Base-by-base conservation (phyloP, 1,140 invertebrate species). In the Brachionus asplanchnoidis region DNA sequence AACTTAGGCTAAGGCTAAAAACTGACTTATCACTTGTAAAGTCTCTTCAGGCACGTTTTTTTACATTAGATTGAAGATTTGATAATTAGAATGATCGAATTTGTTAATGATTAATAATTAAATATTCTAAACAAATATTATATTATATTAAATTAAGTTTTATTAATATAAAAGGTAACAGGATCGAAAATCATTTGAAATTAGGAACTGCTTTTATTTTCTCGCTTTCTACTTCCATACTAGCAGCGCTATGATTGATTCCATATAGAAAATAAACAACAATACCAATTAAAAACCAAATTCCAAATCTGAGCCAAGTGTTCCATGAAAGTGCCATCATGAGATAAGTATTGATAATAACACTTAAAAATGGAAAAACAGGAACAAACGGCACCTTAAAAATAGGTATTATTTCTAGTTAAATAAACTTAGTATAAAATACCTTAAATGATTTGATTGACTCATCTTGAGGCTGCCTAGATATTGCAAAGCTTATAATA, bases 311-410 rank as follows among this genome's bases (percentile, higher is more conserved):
- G 65, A 95, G 92, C 95, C 95, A 97, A 1, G 95, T 96, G 85
- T 93, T 91, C 36, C 91, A 88, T 87, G 94, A 93, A 78, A 97
- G 90, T 89, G 95, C 94, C 86, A 95, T 91, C 94, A 97, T 97
- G 28, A 97, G 91, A 88, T 95, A 94, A 50, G 95, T 88, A 89
- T 97, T 97, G 85, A 94, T 92, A 60, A 95, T 92, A 80, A 96
- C 93, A 88, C 94, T 95, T 1, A 95, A 86, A 85, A 93, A 93
- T 0, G 95, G 95, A 56, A 96, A 91, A 23, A 95, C 89, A 1
- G 95, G 95, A 11, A 97, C 95, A 32, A 94, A 90, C 0, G 95
- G 95, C 56, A 95, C 95, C 93, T 95, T 60, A 73, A 82, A n/a
- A 53, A 26, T 26, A 14, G 36, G 4, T 36, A 44, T 23, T 3